Evolutionary conservation across 2,888 invertebrate genomes (phyloP).

Genomic region (Machimus atricapillus): DNA sequence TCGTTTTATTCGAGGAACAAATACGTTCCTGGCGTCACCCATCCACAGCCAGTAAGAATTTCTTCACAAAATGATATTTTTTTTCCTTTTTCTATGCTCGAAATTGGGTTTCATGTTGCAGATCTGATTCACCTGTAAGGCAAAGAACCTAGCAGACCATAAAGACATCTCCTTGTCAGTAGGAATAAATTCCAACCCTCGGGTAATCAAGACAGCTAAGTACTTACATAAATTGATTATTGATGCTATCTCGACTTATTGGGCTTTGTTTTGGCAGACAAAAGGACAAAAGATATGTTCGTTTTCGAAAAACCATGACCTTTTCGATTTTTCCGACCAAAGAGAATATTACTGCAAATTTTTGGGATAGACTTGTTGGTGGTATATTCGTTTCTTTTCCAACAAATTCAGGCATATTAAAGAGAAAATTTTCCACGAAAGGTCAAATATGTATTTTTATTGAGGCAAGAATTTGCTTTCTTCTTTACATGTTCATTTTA

Average conservation of each 20-base stretch:
- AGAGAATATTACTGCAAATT: not conserved
- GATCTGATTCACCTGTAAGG: not conserved
- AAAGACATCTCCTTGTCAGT: not conserved
- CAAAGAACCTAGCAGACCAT: not conserved
- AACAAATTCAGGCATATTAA: not conserved
- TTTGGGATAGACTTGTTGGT: not conserved
- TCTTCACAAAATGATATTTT: not conserved
- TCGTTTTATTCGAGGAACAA: constrained; percentile 1
- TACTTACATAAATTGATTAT: not conserved
- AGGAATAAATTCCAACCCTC: not conserved
- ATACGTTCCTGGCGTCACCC: not conserved
- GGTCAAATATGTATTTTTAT: not conserved
- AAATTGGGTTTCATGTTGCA: not conserved
- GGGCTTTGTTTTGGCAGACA: not conserved
- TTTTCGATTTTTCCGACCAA: not conserved
- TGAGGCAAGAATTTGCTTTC: no score
- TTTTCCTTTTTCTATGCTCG: not conserved
- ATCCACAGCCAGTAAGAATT: not conserved
- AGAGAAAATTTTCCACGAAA: not conserved
- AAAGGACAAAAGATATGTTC: not conserved
- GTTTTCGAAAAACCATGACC: not conserved
- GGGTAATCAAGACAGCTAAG: not conserved
- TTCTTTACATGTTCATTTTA: no score
- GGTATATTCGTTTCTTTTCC: not conserved
- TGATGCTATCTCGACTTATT: not conserved